Percentiles rank a stretch among this genome's conserved stretches.
Evolutionary conservation across 2,113 vertebrate species (phyloP).

Genomic region (Neotragus pygmaeus): DNA sequence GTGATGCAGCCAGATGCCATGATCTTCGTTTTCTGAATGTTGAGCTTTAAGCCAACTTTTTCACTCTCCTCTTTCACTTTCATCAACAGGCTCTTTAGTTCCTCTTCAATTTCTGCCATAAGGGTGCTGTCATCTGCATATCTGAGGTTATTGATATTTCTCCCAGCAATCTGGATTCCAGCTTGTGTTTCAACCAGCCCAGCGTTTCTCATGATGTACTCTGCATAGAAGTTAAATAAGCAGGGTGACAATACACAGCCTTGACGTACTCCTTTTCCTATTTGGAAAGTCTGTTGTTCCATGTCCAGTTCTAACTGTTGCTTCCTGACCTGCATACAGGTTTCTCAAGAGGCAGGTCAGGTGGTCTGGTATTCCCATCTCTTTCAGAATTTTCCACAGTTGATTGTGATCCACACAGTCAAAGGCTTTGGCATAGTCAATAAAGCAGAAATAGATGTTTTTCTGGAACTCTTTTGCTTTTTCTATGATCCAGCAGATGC

Average conservation of each 20-base stretch:
- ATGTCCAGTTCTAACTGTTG: background rate
- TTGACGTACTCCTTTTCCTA: background rate
- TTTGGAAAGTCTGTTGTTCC: background rate
- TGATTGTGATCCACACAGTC: background rate
- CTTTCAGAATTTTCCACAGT: background rate
- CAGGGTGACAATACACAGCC: background rate
- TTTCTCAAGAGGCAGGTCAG: background rate
- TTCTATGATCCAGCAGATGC: rapidly evolving
- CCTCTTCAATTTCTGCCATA: background rate
- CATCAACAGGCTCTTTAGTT: background rate
- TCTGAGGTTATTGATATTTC: background rate
- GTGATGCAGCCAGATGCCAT: background rate
- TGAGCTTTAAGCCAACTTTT: background rate
- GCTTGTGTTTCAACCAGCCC: background rate
- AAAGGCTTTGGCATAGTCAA: background rate
- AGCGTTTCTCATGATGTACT: background rate
- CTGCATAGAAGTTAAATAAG: background rate
- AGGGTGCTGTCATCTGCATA: background rate
- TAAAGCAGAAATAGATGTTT: background rate
- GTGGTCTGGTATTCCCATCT: background rate
- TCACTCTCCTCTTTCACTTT: background rate
- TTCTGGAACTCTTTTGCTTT: background rate
- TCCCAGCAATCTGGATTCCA: background rate
- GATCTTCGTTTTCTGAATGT: background rate
- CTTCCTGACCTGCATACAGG: background rate